Evolutionary conservation across 2,797 vertebrate genomes (phyloP).

Genomic region (Pteropus rufus): DNA sequence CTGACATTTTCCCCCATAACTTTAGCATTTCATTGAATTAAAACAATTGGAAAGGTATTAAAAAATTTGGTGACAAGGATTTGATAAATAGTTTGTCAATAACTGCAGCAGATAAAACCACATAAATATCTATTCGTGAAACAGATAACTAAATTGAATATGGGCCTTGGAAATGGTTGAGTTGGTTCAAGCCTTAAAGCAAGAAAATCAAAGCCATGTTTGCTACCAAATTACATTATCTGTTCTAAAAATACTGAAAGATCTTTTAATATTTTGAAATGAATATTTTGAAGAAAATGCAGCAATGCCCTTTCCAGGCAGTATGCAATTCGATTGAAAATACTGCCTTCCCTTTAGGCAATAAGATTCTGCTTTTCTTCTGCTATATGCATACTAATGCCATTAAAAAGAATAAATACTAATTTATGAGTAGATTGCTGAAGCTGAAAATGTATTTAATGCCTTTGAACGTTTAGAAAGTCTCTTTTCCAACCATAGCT

Average conservation of each 20-base stretch:
- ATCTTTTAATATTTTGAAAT: constrained; percentile 43
- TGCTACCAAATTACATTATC: constrained; percentile 32
- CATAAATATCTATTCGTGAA: background rate
- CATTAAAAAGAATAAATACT: background rate
- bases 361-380: background rate
- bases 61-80: background rate
- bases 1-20: background rate
- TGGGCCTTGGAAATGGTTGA: constrained; percentile 23
- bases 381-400: background rate
- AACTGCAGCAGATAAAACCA: background rate
- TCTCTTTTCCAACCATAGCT: background rate
- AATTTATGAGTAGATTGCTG: background rate
- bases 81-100: constrained; percentile 48
- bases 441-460: background rate
- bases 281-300: constrained; percentile 33
- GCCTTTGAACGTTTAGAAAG: background rate
- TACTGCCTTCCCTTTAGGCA: background rate
- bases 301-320: background rate
- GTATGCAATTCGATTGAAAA: background rate
- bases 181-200: constrained; percentile 24
- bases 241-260: constrained; percentile 31
- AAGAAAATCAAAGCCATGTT: constrained; percentile 40
- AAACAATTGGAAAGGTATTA: background rate
- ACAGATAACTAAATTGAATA: background rate
- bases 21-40: background rate